Evolutionary conservation across 2,113 vertebrate genomes (phyloP), one percentile per base, ranked within the genome.

Genomic region (Cariama cristata): DNA sequence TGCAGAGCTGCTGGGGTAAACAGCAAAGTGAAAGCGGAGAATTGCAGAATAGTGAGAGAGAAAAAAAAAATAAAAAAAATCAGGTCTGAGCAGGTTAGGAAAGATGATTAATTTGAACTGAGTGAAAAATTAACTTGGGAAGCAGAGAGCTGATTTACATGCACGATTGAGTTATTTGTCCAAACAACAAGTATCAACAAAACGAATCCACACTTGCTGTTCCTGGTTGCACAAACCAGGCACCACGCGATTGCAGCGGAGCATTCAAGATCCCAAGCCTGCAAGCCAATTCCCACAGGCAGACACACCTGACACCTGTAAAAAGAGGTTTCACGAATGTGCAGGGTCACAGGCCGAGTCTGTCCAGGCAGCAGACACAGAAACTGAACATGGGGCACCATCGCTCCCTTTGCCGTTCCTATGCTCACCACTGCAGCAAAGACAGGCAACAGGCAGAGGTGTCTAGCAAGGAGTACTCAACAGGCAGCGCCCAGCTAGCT

Each of bases 401-500:
- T 13, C 0, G 0, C 14, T 50, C 33, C 28, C 33, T 32, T 47
- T 44, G 47, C 56, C 9, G 0, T 22, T 33, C 11, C 56, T 8
- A 4, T 9, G 11, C 52, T 71, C 49, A 33, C 44, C 42, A 4
- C 18, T 2, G 44, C 55, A 40, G 35, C 15, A 5, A 24, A 35
- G 33, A 35, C 9, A 17, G 0, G 0, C 0, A 0, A 26, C 42
- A 33, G 26, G 35, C 38, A 58, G 55, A 44, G 33, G 14, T 33
- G 28, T 11, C 84, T 15, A 23, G 26, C 72, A 77, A 79, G 27
- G 11, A 83, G 33, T 9, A 21, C 30, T 7, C 0, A 0, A 63
- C 12, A 28, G 74, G 52, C 52, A 81, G 67, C 66, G 53, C 56
- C 60, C 6, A 1, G 8, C 10, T 35, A 64, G 30, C 24, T 47